Conservation (phyloP, 2,888 invertebrate genomes). For the Corbicula japonica region DNA sequence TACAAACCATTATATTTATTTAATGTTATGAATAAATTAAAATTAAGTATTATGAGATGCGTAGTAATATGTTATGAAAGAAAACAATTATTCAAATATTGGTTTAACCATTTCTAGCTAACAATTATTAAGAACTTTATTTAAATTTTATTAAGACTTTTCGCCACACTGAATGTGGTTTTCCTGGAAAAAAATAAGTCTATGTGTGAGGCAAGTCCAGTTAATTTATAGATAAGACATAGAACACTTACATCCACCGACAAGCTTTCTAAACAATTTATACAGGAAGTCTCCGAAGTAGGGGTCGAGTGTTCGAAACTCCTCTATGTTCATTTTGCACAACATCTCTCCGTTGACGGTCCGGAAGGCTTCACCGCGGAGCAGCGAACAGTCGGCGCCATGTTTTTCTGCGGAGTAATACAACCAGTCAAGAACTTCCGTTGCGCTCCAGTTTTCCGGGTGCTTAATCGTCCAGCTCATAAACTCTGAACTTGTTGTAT, state of each 20-base stretch:
- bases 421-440: conserved; percentile 80
- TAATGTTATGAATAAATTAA: no score
- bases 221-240: no score
- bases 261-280: conserved; percentile 69
- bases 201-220: no score
- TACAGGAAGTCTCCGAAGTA: conserved; percentile 74
- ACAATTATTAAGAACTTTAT: no score
- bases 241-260: conserved; percentile 73
- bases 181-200: no score
- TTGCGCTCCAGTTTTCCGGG: conserved; percentile 77
- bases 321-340: conserved; percentile 72
- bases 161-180: no score
- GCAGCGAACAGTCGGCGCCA: conserved; percentile 71
- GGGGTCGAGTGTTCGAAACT: conserved; percentile 71
- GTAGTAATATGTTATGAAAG: no score
- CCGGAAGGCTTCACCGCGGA: conserved; percentile 77
- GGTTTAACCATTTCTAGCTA: no score
- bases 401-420: conserved; percentile 73
- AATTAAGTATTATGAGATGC: no score
- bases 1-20: no score
- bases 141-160: no score
- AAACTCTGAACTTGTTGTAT: conserved; percentile 54
- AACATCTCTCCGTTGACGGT: conserved; percentile 73
- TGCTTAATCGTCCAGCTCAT: conserved; percentile 77
- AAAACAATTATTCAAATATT: no score